phyloP scores from a whole-genome alignment of 1,140 invertebrate species.

The Tetramorium alpestre region DNA sequence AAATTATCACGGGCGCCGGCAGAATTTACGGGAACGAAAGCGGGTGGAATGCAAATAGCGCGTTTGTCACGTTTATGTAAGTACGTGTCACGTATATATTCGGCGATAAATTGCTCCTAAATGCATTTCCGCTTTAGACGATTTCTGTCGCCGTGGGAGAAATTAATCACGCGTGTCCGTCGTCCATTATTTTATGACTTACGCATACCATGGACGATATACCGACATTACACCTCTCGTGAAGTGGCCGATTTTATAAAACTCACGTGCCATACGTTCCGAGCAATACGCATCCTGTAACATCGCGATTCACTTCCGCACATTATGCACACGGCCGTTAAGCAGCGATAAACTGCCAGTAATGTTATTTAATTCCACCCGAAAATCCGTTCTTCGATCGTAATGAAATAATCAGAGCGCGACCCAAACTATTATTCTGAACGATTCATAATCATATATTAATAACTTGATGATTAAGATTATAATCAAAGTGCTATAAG shows the following conservation, averaged over 20 bases:
- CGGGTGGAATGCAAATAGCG: conserved; percentile 53
- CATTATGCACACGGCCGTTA: conserved; percentile 41
- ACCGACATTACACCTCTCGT: conserved; percentile 5
- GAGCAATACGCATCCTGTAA: neutral
- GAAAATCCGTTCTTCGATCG: conserved; percentile 25
- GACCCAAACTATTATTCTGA: neutral
- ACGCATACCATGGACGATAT: conserved; percentile 1
- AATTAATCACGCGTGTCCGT: conserved; percentile 46
- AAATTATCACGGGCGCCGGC: conserved; percentile 42
- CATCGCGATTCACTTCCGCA: conserved; percentile 33
- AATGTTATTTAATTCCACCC: conserved; percentile 16
- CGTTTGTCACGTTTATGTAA: conserved; percentile 62
- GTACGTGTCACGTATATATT: conserved; percentile 61
- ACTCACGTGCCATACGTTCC: conserved; percentile 5
- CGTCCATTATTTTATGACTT: conserved; percentile 53
- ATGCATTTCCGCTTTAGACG: conserved; percentile 60
- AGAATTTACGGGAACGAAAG: conserved; percentile 55
- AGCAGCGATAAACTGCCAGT: conserved; percentile 48
- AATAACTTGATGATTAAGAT: conserved; percentile 35
- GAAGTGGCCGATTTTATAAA: conserved; percentile 52
- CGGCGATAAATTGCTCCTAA: conserved; percentile 57
- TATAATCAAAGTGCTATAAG: conserved; percentile 10
- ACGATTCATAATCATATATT: conserved; percentile 17
- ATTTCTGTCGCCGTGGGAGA: conserved; percentile 50
- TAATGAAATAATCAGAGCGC: conserved; percentile 34